phyloP scores from a whole-genome alignment of 2,113 vertebrate species.

The Lipotes vexillifer region DNA sequence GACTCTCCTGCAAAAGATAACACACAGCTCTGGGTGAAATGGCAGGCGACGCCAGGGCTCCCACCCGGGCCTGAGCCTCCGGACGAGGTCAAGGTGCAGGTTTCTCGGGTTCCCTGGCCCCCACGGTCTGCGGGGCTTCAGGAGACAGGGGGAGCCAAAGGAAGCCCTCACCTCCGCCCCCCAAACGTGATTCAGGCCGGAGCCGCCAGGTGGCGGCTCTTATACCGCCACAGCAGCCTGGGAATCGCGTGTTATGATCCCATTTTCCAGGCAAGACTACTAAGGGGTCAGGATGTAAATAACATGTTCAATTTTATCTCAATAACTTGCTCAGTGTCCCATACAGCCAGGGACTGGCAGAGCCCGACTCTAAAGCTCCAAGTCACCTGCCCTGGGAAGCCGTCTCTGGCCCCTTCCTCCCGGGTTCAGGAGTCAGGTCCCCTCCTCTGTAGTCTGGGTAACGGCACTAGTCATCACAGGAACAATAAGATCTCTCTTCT shows the following conservation, averaged over 20 bases:
- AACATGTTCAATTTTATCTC: neutral
- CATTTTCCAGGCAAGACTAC: neutral
- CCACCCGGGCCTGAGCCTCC: neutral
- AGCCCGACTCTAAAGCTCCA: neutral
- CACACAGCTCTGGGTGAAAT: neutral
- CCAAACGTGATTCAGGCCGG: neutral
- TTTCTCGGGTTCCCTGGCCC: neutral
- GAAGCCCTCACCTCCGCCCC: neutral
- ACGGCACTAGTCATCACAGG: accelerated
- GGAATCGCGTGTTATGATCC: neutral
- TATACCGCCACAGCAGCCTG: neutral
- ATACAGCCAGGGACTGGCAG: neutral
- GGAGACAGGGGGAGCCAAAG: neutral
- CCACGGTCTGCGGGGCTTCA: neutral
- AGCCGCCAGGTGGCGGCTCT: neutral
- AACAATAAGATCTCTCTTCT: neutral
- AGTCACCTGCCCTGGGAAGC: neutral
- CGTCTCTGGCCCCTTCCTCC: neutral
- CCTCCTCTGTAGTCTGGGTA: neutral
- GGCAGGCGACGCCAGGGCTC: neutral
- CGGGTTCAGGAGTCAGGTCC: neutral
- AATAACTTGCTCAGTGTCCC: neutral
- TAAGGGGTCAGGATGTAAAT: neutral
- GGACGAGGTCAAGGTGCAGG: neutral
- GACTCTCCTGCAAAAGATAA: conserved; percentile 49